Evolutionary conservation across 2,113 vertebrate genomes (phyloP).

Genomic region (Coryphaenoides rupestris): DNA sequence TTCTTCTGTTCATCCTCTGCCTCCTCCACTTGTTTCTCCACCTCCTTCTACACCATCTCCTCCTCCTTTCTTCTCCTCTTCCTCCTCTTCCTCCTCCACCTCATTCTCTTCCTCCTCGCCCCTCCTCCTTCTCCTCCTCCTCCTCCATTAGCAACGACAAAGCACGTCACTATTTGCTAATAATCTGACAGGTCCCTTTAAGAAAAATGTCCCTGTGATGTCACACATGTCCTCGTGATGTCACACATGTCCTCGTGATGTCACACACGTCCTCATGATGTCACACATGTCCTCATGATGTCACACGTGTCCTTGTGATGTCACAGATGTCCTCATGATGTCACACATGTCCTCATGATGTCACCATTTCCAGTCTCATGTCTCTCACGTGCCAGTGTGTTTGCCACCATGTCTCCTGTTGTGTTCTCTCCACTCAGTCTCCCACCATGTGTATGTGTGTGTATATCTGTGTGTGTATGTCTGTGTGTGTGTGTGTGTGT

Average conservation of each 20-base stretch:
- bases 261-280: constrained; percentile 27
- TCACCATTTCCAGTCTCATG: constrained; percentile 26
- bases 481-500: constrained; percentile 6
- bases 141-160: no score
- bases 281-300: constrained; percentile 3
- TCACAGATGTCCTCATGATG: neutral
- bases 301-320: neutral
- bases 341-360: constrained; percentile 3
- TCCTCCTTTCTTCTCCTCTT: no score
- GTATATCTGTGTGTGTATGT: constrained; percentile 42
- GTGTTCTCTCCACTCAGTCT: constrained; percentile 49
- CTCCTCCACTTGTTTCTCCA: no score
- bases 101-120: no score
- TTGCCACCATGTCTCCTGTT: constrained; percentile 28
- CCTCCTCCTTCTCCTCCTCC: no score
- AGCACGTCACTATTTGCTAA: no score
- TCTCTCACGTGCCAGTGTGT: constrained; percentile 46
- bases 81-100: no score
- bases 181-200: no score
- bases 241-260: constrained; percentile 29
- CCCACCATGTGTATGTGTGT: neutral
- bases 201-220: neutral
- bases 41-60: no score
- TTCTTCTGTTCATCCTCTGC: no score
- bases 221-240: constrained; percentile 3